phyloP scores from a whole-genome alignment of 2,888 invertebrate genomes.

The Agrypnus murinus region DNA sequence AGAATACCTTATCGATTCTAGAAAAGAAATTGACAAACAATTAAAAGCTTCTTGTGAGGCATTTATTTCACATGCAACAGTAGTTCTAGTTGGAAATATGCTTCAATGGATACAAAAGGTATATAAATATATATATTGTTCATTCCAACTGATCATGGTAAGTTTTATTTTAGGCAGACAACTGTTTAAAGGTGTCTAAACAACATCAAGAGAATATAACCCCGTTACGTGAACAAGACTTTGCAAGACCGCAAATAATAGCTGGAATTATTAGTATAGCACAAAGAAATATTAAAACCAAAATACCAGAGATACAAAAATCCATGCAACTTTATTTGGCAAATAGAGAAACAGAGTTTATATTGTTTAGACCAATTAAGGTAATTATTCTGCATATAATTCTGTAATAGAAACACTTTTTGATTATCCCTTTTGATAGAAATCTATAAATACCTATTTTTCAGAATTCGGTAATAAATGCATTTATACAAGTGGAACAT shows the following conservation, averaged over 20 bases:
- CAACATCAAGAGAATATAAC: constrained; percentile 20
- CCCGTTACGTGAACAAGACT: constrained; percentile 62
- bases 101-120: constrained; percentile 85
- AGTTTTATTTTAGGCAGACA: constrained; percentile 50
- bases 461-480: constrained; percentile 90
- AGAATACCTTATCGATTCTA: constrained; percentile 94
- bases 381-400: no score
- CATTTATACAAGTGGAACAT: constrained; percentile 90
- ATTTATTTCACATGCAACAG: constrained; percentile 88
- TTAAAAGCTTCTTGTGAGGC: constrained; percentile 92
- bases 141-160: neutral
- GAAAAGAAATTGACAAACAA: constrained; percentile 96
- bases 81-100: constrained; percentile 84
- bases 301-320: constrained; percentile 86
- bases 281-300: constrained; percentile 85
- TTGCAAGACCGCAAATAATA: constrained; percentile 81
- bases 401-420: neutral
- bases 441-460: neutral
- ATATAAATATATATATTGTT: constrained; percentile 23
- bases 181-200: constrained; percentile 50
- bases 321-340: constrained; percentile 97
- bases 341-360: constrained; percentile 97
- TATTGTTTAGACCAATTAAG: constrained; percentile 94
- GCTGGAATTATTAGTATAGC: constrained; percentile 84
- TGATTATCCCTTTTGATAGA: neutral